A percentile compares a stretch with the other conserved stretches of the same genome.
phyloP scores from a whole-genome alignment of 2,888 invertebrate genomes.

The Ptychoptera contaminata region DNA sequence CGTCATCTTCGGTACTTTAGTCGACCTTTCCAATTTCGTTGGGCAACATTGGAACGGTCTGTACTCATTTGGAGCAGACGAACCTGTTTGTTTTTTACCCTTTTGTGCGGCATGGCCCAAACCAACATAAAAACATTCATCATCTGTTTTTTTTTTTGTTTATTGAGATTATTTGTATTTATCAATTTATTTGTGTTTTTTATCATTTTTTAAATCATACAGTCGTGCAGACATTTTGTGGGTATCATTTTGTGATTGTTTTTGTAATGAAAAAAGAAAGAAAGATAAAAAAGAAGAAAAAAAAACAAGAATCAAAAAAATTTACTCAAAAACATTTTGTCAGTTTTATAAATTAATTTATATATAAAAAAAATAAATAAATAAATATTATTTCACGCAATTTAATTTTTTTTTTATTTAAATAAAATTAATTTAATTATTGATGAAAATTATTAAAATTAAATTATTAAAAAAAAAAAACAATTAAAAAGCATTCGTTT shows the following conservation, averaged over 20 bases:
- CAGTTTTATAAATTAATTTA: constrained; percentile 37
- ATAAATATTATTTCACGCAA: not conserved
- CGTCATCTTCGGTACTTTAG: constrained; percentile 65
- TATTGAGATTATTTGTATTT: too few species aligned
- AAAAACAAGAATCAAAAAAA: not conserved
- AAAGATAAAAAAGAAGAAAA: not conserved
- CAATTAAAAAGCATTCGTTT: not conserved
- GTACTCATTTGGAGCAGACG: constrained; percentile 44
- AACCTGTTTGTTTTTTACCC: constrained; percentile 27
- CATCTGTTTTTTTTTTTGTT: constrained; percentile 38
- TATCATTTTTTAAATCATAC: too few species aligned
- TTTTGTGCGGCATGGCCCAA: constrained; percentile 47
- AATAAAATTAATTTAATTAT: too few species aligned
- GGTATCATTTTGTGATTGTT: too few species aligned
- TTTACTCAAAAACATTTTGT: constrained; percentile 63
- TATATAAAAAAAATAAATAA: not conserved
- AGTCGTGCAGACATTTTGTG: too few species aligned
- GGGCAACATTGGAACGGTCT: constrained; percentile 89
- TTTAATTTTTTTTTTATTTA: not conserved
- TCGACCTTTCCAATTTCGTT: constrained; percentile 61
- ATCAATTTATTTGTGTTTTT: too few species aligned
- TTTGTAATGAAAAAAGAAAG: too few species aligned
- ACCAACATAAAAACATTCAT: constrained; percentile 94
- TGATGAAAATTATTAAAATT: too few species aligned
- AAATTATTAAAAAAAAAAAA: not conserved